Evolutionary conservation across 2,113 vertebrate genomes (phyloP).

Genomic region (Macheiramphus alcinus): DNA sequence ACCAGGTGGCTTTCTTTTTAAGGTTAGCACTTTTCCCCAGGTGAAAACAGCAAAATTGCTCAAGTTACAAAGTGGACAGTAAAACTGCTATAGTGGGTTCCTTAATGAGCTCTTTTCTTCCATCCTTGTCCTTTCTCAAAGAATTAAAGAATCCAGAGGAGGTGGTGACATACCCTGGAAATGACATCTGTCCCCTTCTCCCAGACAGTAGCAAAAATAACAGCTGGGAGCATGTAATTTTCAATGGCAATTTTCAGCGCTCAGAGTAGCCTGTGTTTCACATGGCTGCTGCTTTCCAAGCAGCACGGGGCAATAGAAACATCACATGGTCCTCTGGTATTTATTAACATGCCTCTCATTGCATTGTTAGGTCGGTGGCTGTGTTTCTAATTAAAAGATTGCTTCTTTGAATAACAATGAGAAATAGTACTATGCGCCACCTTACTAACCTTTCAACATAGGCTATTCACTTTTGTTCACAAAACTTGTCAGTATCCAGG

Average conservation of each 20-base stretch:
- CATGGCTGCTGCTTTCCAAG: neutral
- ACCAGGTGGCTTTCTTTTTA: neutral
- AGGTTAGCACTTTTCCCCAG: neutral
- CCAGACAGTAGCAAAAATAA: neutral
- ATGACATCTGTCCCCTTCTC: neutral
- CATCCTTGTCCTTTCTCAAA: neutral
- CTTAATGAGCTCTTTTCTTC: neutral
- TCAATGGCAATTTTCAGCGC: neutral
- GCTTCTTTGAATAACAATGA: neutral
- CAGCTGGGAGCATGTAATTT: neutral
- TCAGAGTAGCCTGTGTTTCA: conserved; percentile 17
- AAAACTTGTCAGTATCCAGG: neutral
- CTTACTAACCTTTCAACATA: neutral
- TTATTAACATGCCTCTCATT: conserved; percentile 55
- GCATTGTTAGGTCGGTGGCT: neutral
- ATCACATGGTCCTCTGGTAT: conserved; percentile 18
- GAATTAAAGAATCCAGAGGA: neutral
- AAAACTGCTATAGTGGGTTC: neutral
- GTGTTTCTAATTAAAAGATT: conserved; percentile 49
- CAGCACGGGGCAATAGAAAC: neutral
- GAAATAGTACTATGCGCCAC: neutral
- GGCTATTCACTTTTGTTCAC: neutral
- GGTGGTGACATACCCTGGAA: neutral
- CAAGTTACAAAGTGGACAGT: neutral
- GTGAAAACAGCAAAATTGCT: neutral